Conservation (phyloP, 2,797 vertebrate genomes). For the Sarcoramphus papa region DNA sequence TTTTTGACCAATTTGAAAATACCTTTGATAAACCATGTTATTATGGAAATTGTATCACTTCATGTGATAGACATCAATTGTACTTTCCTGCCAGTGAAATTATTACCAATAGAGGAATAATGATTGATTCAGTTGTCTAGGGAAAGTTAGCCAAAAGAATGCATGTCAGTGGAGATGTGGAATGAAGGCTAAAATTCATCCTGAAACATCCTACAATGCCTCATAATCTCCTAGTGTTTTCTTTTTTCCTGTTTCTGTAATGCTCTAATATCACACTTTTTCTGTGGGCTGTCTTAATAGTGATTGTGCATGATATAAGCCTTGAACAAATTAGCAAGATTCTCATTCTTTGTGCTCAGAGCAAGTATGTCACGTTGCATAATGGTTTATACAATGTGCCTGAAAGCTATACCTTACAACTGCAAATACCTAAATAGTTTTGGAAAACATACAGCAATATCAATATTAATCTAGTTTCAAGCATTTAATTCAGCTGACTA, state of each 20-base stretch:
- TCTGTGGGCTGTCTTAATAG: not conserved
- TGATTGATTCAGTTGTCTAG: not conserved
- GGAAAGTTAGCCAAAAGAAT: not conserved
- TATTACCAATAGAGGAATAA: not conserved
- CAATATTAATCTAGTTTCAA: not conserved
- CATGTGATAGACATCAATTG: not conserved
- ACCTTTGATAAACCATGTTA: not conserved
- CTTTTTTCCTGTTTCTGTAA: not conserved
- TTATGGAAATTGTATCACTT: not conserved
- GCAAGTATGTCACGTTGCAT: not conserved
- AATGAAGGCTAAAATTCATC: not conserved
- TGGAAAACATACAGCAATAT: not conserved
- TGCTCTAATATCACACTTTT: not conserved
- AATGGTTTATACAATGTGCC: not conserved
- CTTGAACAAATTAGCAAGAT: not conserved
- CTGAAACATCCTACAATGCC: not conserved
- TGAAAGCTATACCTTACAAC: not conserved
- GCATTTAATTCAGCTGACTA: not conserved
- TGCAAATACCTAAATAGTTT: not conserved
- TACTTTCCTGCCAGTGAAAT: not conserved
- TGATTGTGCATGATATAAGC: not conserved
- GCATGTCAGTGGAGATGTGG: rapidly evolving
- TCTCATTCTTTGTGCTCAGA: not conserved
- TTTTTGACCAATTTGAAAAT: not conserved
- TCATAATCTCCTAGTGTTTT: not conserved